Base-by-base conservation (phyloP, 2,888 invertebrate species). In the Listrodromus nycthemerus region DNA sequence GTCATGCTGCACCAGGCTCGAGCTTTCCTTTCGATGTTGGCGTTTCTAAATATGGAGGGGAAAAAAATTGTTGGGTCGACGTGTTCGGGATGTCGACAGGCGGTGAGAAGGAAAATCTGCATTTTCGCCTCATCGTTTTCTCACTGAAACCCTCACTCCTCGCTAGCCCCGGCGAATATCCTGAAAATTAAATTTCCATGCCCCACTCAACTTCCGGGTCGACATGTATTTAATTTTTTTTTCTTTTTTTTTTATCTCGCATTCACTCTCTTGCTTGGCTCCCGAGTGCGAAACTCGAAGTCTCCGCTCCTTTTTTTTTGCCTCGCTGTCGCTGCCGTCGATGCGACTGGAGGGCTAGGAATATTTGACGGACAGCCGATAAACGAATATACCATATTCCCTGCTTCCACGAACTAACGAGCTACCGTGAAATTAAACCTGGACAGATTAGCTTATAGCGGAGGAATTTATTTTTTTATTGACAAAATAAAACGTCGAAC, bases 321-420 rank as follows among this genome's bases (percentile, higher is more conserved):
- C 58, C 63, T 61, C 19, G 24, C 2, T 19, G 19, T 19, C 50
- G 37, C 30, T 69, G 37, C 8, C 5, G 10, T 2, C 10, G n/a
- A 41, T 16, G 61, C 61, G 16, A 61, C 61, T 41, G 48, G 16
- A 67, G 21, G 52, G 61, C 37, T 13, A 21, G 65, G 41, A 69
- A 74, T 74, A 69, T 74, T 78, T 78, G 80, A 83, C 63, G 74
- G 78, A 78, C 84, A 84, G 78, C 55, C 78, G 74, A 84, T 81
- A 78, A 84, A 70, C 66, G 50, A 41, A 30, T 65, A 74, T 50
- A 70, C 50, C 55, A 45, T 65, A 80, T 76, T 76, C 66, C 6
- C 45, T 27, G 61, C 48, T 48, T 73, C 48, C 27, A 21, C 52
- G 66, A 21, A 16, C 76, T 61, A 61, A 27, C 16, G 30, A 41